Conservation (phyloP, 2,888 invertebrate genomes). For the Oithona nana region DNA sequence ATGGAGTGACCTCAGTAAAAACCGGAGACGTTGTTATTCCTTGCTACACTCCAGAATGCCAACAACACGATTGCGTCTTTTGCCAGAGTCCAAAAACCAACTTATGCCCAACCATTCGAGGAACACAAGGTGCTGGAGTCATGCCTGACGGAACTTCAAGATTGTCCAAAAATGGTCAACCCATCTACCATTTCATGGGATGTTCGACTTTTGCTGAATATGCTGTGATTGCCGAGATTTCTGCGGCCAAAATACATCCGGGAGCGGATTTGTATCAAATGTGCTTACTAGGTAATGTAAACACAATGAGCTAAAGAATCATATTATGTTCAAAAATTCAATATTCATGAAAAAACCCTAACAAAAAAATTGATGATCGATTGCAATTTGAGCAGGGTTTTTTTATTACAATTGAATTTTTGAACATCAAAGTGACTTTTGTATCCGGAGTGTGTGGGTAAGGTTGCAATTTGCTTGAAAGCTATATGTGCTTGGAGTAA, state of each 20-base stretch:
- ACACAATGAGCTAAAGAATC: too few species aligned
- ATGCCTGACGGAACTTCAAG: slow-evolving; percentile 81
- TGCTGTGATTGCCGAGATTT: slow-evolving; percentile 83
- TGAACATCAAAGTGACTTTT: too few species aligned
- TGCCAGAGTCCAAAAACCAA: slow-evolving; percentile 91
- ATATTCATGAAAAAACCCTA: too few species aligned
- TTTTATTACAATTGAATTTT: too few species aligned
- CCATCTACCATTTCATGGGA: slow-evolving; percentile 84
- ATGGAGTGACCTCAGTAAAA: slow-evolving; percentile 59
- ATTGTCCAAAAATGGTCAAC: slow-evolving; percentile 52
- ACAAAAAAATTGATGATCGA: too few species aligned
- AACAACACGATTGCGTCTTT: slow-evolving; percentile 65
- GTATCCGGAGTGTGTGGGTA: too few species aligned
- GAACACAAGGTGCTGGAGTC: slow-evolving; percentile 50
- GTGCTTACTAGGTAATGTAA: slow-evolving; percentile 68
- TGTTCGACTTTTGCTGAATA: slow-evolving; percentile 85
- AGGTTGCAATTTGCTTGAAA: too few species aligned
- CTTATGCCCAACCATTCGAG: slow-evolving; percentile 76
- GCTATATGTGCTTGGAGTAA: too few species aligned
- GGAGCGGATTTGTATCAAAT: slow-evolving; percentile 67
- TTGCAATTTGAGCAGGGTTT: too few species aligned
- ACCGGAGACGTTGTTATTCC: slow-evolving; percentile 89
- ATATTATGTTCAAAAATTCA: too few species aligned
- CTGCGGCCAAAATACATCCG: slow-evolving; percentile 67
- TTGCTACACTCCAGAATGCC: slow-evolving; percentile 84